Evolutionary conservation across 2,797 vertebrate genomes (phyloP).

Genomic region (Helarctos malayanus): DNA sequence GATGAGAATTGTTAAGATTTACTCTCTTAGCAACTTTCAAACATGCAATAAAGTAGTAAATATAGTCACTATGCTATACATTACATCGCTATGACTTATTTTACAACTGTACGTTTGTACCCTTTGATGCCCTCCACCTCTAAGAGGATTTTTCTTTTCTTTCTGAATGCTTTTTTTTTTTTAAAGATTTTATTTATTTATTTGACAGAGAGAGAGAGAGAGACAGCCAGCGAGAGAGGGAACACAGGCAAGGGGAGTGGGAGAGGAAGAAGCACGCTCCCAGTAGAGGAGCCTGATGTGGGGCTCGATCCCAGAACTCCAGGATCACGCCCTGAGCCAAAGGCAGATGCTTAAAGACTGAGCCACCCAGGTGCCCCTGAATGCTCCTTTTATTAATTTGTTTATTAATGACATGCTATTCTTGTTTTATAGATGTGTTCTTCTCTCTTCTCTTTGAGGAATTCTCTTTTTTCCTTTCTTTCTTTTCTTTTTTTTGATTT

Average conservation of each 20-base stretch:
- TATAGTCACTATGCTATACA: neutral
- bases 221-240: no score
- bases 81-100: neutral
- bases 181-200: no score
- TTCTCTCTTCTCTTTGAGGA: constrained; percentile 31
- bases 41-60: neutral
- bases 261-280: no score
- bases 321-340: no score
- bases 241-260: no score
- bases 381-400: neutral
- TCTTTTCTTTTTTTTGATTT: no score
- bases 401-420: constrained; percentile 6
- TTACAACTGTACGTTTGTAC: neutral
- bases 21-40: neutral
- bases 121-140: neutral
- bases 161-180: neutral
- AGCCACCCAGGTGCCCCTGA: neutral
- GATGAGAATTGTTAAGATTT: neutral
- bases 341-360: no score
- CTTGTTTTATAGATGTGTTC: neutral
- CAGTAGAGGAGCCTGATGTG: no score
- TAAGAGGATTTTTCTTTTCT: neutral
- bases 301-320: no score
- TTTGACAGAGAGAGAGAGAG: no score
- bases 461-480: neutral